phyloP scores from a whole-genome alignment of 2,113 vertebrate genomes.

The Seriola quinqueradiata region DNA sequence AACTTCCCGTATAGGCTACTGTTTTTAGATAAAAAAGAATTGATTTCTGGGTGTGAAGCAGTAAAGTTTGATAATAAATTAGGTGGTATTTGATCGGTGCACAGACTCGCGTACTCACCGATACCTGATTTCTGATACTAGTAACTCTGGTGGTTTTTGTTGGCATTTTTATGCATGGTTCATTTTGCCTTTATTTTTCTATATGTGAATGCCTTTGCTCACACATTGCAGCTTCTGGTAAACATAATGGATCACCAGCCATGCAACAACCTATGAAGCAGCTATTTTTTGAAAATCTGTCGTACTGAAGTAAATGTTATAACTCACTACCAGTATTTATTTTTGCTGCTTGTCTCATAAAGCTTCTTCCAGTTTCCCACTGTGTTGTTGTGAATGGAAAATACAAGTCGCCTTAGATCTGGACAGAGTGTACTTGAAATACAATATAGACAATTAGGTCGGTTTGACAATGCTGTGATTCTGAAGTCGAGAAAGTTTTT shows the following conservation, averaged over 20 bases:
- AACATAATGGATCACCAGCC: not conserved
- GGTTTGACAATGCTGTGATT: constrained; percentile 17
- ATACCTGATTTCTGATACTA: too few species aligned
- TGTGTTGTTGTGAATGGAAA: not conserved
- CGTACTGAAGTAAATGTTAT: not conserved
- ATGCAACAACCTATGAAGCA: not conserved
- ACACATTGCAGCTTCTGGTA: not conserved
- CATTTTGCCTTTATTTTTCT: not conserved
- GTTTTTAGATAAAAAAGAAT: too few species aligned
- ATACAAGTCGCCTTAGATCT: not conserved
- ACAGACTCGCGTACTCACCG: too few species aligned
- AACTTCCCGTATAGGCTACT: too few species aligned
- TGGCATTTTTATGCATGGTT: not conserved
- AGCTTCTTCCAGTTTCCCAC: not conserved
- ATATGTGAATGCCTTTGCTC: not conserved
- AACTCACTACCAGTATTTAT: not conserved
- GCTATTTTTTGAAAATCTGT: not conserved
- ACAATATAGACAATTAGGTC: constrained; percentile 7
- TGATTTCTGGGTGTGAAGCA: too few species aligned
- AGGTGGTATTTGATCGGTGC: too few species aligned
- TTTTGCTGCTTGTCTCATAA: not conserved
- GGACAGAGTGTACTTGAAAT: constrained; percentile 26
- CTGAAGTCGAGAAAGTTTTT: constrained; percentile 40
- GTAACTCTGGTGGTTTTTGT: not conserved
- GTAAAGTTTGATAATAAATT: too few species aligned